A percentile compares a stretch with the other conserved stretches of the same genome.
Conservation (phyloP, 1,140 invertebrate genomes). For the Leptopilina clavipes region DNA sequence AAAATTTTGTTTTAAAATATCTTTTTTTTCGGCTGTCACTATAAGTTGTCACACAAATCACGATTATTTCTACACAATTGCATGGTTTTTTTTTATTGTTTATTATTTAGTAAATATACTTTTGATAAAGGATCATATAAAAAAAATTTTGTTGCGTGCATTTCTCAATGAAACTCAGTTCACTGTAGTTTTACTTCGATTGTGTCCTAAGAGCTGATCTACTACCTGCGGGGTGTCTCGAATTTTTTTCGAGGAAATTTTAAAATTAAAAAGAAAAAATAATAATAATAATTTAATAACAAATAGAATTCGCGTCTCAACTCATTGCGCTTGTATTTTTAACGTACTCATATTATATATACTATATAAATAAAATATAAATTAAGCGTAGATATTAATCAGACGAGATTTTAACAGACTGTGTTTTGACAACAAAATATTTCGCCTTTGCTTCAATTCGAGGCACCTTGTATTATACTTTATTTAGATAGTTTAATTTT, state of each 20-base stretch:
- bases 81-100: slow-evolving; percentile 11
- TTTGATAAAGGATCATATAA: background rate
- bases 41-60: slow-evolving; percentile 20
- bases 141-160: background rate
- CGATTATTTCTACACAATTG: slow-evolving; percentile 8
- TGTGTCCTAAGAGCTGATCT: slow-evolving; percentile 32
- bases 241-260: slow-evolving; percentile 7
- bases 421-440: slow-evolving; percentile 1
- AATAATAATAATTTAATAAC: slow-evolving; percentile 23
- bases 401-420: slow-evolving; percentile 30
- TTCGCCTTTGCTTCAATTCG: slow-evolving; percentile 16
- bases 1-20: background rate
- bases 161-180: background rate
- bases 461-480: slow-evolving; percentile 32
- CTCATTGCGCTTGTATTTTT: slow-evolving; percentile 30
- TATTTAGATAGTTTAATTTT: slow-evolving; percentile 34
- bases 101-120: background rate
- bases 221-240: slow-evolving; percentile 26
- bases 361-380: background rate
- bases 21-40: background rate
- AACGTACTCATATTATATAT: background rate
- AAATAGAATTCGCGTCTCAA: slow-evolving; percentile 1
- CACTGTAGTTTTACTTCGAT: slow-evolving; percentile 18
- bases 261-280: background rate
- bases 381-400: slow-evolving; percentile 9